Conservation (phyloP, 1,140 invertebrate genomes). For the Ericerus pela region DNA sequence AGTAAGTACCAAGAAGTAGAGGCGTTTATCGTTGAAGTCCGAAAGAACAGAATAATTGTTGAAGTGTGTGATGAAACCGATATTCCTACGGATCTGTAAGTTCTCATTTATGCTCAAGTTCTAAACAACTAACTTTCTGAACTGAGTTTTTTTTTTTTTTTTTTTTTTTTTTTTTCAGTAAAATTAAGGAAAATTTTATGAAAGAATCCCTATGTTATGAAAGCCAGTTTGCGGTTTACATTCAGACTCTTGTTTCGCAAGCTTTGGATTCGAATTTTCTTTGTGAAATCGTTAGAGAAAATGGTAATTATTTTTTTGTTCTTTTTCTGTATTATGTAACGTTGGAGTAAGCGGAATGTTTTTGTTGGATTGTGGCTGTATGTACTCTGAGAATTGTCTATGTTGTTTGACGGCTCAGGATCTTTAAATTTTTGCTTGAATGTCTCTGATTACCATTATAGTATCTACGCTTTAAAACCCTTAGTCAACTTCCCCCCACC, state of each 20-base stretch:
- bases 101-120: background rate
- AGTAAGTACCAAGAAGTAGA: conserved; percentile 6
- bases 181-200: conserved; percentile 7
- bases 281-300: conserved; percentile 73
- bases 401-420: too few species aligned
- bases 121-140: background rate
- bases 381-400: too few species aligned
- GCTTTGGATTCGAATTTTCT: conserved; percentile 76
- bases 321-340: background rate
- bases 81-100: conserved; percentile 3
- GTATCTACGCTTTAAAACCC: too few species aligned
- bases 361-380: too few species aligned
- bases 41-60: background rate
- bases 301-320: conserved; percentile 41
- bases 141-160: background rate
- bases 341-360: too few species aligned
- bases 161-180: background rate
- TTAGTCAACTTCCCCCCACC: too few species aligned
- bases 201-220: conserved; percentile 1
- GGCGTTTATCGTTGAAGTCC: background rate
- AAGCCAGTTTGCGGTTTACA: conserved; percentile 64
- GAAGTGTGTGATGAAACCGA: background rate
- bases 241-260: conserved; percentile 78
- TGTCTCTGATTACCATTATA: too few species aligned
- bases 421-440: too few species aligned